Conservation (phyloP, 2,113 vertebrate genomes). For the Hyaena hyaena region DNA sequence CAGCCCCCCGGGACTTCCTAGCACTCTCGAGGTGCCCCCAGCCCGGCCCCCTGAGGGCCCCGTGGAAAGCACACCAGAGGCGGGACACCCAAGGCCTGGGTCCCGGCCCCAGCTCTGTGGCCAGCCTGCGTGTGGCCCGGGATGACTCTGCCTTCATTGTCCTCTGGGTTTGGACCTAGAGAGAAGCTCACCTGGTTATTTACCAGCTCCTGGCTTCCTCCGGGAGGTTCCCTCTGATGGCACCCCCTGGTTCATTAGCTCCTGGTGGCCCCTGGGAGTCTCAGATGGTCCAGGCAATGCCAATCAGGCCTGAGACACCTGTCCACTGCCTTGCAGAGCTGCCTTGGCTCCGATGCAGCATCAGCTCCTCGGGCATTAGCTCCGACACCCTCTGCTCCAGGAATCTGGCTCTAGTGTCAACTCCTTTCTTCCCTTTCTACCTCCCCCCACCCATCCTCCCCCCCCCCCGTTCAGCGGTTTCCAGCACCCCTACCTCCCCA, state of each 20-base stretch:
- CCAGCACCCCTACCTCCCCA: rapidly evolving
- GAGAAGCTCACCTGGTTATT: background rate
- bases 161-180: background rate
- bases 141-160: background rate
- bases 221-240: background rate
- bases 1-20: background rate
- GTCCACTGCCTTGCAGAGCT: background rate
- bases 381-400: background rate
- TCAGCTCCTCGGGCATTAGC: background rate
- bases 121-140: background rate
- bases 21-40: background rate
- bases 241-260: background rate
- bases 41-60: background rate
- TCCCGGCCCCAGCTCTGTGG: background rate
- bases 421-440: rapidly evolving
- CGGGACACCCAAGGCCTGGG: background rate
- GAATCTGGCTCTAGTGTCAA: background rate
- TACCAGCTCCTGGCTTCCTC: background rate
- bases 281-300: background rate
- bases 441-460: no score
- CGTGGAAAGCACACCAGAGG: background rate
- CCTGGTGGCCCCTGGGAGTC: background rate
- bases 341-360: background rate
- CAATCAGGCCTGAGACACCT: background rate
- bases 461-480: background rate